Evolutionary conservation across 2,888 invertebrate species (phyloP).

Genomic region (Vesta saturnalis): DNA sequence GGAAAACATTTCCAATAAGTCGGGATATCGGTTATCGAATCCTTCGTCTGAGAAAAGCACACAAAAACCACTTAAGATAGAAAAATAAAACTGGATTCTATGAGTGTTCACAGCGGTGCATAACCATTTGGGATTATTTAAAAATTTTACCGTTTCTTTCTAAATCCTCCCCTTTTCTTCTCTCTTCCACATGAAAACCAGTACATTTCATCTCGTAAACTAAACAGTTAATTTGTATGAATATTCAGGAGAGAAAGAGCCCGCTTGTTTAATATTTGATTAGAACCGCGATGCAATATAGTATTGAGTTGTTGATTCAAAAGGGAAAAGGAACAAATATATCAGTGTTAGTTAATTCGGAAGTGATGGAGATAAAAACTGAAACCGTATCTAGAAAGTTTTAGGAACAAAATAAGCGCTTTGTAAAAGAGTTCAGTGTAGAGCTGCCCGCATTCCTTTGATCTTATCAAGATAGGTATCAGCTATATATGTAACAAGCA

Average conservation of each 20-base stretch:
- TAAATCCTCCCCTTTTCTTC: constrained; percentile 1
- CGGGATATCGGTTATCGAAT: constrained; percentile 50
- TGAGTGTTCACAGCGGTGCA: constrained; percentile 32
- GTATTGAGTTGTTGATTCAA: constrained; percentile 12
- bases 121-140: constrained; percentile 35
- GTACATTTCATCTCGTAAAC: constrained; percentile 3
- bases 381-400: constrained; percentile 43
- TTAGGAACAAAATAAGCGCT: constrained; percentile 31
- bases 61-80: constrained; percentile 47
- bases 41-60: constrained; percentile 44
- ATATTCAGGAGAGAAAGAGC: not conserved
- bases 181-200: constrained; percentile 6
- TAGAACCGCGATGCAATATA: constrained; percentile 14
- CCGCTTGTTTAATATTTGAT: constrained; percentile 21
- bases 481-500: constrained; percentile 49
- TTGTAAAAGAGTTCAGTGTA: constrained; percentile 29
- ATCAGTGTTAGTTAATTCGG: constrained; percentile 46
- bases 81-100: constrained; percentile 35
- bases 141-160: constrained; percentile 20
- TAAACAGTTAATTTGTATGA: constrained; percentile 3
- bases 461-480: constrained; percentile 48
- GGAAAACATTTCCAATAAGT: constrained; percentile 47
- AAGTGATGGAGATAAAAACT: constrained; percentile 41
- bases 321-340: constrained; percentile 39
- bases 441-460: constrained; percentile 38